phyloP scores from a whole-genome alignment of 1,140 invertebrate species.

The Pseudoatta argentina region DNA sequence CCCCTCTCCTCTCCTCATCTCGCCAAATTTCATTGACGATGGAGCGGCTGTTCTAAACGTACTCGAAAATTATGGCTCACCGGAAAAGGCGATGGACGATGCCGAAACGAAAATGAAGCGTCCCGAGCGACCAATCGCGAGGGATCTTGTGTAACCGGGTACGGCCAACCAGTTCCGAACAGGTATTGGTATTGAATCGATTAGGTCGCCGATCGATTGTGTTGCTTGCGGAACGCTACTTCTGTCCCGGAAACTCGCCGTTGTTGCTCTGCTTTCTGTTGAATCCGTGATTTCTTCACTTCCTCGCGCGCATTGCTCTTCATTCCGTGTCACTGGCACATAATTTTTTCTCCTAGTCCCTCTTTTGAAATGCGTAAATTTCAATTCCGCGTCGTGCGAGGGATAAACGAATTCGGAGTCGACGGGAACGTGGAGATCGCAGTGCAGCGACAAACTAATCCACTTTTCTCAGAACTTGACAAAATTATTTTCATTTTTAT shows the following conservation, averaged over 20 bases:
- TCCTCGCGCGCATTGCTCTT: constrained; percentile 12
- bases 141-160: constrained; percentile 61
- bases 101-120: constrained; percentile 69
- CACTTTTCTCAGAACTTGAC: not conserved
- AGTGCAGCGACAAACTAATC: not conserved
- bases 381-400: not conserved
- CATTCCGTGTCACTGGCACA: not conserved
- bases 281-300: constrained; percentile 55
- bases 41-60: constrained; percentile 28
- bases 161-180: constrained; percentile 63
- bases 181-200: constrained; percentile 71
- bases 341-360: not conserved
- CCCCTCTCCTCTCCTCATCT: too few relatives aligned
- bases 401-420: not conserved
- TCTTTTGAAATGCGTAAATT: not conserved
- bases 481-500: constrained; percentile 4
- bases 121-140: constrained; percentile 63
- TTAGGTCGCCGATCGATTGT: constrained; percentile 69
- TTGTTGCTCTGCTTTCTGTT: constrained; percentile 68
- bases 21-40: not conserved
- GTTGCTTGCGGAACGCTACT: constrained; percentile 34
- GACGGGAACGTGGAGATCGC: not conserved
- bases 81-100: constrained; percentile 72
- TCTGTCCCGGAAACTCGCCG: constrained; percentile 64
- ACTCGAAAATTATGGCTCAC: constrained; percentile 67